phyloP scores from a whole-genome alignment of 2,888 invertebrate genomes.

The Saturnia pavonia region DNA sequence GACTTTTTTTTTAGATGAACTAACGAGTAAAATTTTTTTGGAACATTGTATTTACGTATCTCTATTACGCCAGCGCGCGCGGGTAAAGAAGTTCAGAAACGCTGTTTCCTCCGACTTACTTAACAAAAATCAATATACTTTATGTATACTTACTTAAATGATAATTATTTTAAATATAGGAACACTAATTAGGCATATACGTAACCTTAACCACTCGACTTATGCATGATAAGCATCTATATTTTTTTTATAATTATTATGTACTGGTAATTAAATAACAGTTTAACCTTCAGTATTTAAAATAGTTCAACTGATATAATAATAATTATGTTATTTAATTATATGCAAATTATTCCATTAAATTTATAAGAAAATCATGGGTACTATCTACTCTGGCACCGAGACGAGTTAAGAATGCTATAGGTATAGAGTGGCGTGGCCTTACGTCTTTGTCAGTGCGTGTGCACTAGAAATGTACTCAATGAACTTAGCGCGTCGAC shows the following conservation, averaged over 20 bases:
- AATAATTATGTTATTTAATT: background rate
- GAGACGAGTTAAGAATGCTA: background rate
- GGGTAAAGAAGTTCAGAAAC: no score
- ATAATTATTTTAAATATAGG: no score
- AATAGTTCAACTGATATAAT: background rate
- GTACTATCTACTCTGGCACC: background rate
- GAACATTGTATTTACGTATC: no score
- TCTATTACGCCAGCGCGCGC: no score
- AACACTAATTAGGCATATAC: background rate
- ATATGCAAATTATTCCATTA: background rate
- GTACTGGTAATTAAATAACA: background rate
- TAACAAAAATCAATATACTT: no score
- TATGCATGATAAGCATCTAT: background rate
- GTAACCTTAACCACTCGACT: background rate
- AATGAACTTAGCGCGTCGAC: background rate
- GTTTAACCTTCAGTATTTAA: background rate
- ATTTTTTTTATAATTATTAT: background rate
- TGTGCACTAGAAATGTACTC: constrained; percentile 27
- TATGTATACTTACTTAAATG: no score
- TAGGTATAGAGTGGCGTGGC: background rate
- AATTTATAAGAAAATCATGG: background rate
- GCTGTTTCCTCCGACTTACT: no score
- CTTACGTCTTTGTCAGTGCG: constrained; percentile 20
- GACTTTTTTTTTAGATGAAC: no score
- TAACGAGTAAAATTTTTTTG: no score